phyloP scores from a whole-genome alignment of 2,113 vertebrate genomes.

The Saccopteryx leptura region DNA sequence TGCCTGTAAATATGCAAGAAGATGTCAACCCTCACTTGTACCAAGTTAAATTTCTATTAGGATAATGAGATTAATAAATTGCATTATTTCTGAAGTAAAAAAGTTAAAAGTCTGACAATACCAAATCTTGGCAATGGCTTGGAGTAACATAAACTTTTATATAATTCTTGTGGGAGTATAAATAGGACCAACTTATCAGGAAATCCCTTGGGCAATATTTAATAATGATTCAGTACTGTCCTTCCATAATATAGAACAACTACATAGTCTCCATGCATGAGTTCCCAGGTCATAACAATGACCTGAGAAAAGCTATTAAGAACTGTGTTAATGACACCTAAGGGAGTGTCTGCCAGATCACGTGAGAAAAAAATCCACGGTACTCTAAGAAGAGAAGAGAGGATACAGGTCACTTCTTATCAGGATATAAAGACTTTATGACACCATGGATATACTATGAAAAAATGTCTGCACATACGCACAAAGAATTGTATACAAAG shows the following conservation, averaged over 20 bases:
- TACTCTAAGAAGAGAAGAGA: neutral
- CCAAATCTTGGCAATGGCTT: neutral
- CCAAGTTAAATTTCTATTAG: neutral
- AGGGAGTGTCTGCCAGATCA: neutral
- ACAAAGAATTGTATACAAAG: neutral
- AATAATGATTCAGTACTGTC: neutral
- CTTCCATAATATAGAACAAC: neutral
- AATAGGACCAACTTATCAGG: neutral
- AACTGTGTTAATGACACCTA: neutral
- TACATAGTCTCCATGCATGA: neutral
- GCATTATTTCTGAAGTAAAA: neutral
- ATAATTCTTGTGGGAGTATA: neutral
- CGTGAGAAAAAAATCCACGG: neutral
- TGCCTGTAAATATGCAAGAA: neutral
- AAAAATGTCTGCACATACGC: neutral
- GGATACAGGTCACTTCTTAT: neutral
- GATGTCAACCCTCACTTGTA: neutral
- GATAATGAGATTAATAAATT: neutral
- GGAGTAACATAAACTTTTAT: neutral
- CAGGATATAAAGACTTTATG: neutral
- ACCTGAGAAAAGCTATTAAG: neutral
- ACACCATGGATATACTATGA: neutral
- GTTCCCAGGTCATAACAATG: neutral
- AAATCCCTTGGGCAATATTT: neutral
- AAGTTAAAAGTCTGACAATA: neutral